Evolutionary conservation across 30 jellyfish, hydroid and myxozoan species (phyloP).

Genomic region (Aurelia aurita complex sp. Pacific): DNA sequence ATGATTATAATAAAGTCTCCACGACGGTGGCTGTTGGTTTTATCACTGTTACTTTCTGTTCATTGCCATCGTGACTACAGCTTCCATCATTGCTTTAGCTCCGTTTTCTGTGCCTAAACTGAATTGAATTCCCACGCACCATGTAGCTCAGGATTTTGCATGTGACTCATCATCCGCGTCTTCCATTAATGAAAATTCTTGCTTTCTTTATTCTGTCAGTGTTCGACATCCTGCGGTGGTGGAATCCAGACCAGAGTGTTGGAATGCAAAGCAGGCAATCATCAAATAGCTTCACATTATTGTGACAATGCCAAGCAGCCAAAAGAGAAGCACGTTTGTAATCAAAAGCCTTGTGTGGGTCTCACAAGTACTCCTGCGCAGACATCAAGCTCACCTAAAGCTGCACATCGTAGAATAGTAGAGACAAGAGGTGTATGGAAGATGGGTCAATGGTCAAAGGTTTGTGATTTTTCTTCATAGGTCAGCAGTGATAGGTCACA

Average conservation of each 20-base stretch:
- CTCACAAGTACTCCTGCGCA: not conserved
- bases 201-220: conserved; percentile 35
- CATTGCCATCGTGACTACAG: no score
- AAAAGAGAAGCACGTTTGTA: conserved; percentile 74
- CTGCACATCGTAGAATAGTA: not conserved
- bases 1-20: no score
- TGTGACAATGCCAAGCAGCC: conserved; percentile 66
- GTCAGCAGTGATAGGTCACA: no score
- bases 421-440: conserved; percentile 59
- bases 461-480: not conserved
- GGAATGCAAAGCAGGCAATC: conserved; percentile 71
- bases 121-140: no score
- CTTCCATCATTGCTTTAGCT: no score
- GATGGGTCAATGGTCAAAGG: conserved; percentile 78
- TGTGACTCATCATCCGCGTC: not conserved
- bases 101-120: no score
- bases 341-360: conserved; percentile 49
- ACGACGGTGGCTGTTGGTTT: no score
- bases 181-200: not conserved
- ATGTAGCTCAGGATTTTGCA: no score
- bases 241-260: conserved; percentile 92
- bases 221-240: conserved; percentile 90
- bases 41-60: no score
- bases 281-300: conserved; percentile 69
- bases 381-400: conserved; percentile 24